Base-by-base conservation (phyloP, 2,888 invertebrate species). In the Aleiodes leptofemur region DNA sequence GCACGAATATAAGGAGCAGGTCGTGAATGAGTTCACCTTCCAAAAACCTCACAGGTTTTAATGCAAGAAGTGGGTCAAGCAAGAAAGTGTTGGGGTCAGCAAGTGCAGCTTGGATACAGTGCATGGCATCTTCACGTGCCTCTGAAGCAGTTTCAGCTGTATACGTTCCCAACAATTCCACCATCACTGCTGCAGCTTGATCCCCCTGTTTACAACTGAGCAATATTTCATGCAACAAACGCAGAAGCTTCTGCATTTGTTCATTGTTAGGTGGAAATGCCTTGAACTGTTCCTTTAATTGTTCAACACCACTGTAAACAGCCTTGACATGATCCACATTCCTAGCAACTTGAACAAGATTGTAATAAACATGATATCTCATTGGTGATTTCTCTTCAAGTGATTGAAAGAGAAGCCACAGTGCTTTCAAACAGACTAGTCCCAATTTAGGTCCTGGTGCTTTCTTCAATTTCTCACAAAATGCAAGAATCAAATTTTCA, bases 111-210 rank as follows among this genome's bases (percentile, higher is more conserved):
- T 96, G 95, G 86, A 99, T 98, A 89, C 99, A 99, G 85, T 96
- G 94, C 86, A 97, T 96, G 1, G 99, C 99, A 91, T 99, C 99
- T 88, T 98, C 98, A 80, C 98, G 93, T 0, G 99, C 99, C 80
- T 97, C 96, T 1, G 97, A 97, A 0, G 99, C 99, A 90, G 98
- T 98, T 86, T 98, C 98, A 77, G 97, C 95, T 31, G 98, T 98
- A 90, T 99, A 99, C 0, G 99, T 98, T 31, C 97, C 97, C 74
- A 99, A 91, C 0, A 99, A 91, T 90, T 98, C 98, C 78, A 98
- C 95, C 99, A 99, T 99, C 4, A 98, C 97, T 90, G 97, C 97
- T 16, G 97, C 95, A 31, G 98, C 97, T 84, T 96, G 92, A 87
- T 98, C 97, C 90, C 95, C 94, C 87, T 96, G 96, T 83, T 96